A percentile compares a stretch with the other conserved stretches of the same genome.
These are phyloP conservation scores for Melopsittacus undulatus DNA, from an alignment of 2,797 vertebrate genomes.

Conservation along the genomic window DNA sequence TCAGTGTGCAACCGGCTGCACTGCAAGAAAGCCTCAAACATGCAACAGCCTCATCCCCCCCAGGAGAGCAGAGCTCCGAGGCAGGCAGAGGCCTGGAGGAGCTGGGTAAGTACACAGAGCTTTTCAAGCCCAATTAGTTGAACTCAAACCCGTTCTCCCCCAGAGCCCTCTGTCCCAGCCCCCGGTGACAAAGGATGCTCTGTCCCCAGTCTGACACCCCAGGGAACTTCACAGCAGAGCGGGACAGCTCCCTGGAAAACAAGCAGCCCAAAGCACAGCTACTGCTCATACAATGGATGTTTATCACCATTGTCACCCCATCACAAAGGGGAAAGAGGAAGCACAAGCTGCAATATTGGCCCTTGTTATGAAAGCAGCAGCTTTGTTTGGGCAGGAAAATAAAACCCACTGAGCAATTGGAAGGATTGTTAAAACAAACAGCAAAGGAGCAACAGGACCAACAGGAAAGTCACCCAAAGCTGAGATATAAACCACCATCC, in stretches of 20 bases:
- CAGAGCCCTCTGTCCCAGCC: not conserved
- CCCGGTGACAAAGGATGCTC: not conserved
- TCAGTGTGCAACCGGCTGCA: not conserved
- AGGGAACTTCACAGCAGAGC: not conserved
- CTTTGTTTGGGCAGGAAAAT: slow-evolving; percentile 45
- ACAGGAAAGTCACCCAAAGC: not conserved
- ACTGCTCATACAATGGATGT: slow-evolving; percentile 30
- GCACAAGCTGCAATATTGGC: slow-evolving; percentile 21
- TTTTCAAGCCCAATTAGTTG: not conserved
- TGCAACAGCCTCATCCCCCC: not conserved
- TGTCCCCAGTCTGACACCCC: not conserved
- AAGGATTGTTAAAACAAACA: not conserved
- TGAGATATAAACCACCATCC: not conserved
- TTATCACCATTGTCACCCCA: slow-evolving; percentile 55
- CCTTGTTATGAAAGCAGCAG: slow-evolving; percentile 20
- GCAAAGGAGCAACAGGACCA: not conserved
- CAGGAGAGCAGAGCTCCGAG: not conserved
- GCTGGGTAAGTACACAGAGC: not conserved
- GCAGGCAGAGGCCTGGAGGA: not conserved
- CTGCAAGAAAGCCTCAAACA: not conserved
- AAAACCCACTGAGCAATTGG: not conserved
- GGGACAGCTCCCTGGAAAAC: not conserved
- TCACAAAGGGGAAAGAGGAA: slow-evolving; percentile 56
- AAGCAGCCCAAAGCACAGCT: not conserved
- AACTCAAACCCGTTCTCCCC: not conserved